These are phyloP conservation scores for Sarcophaga bullata DNA, from an alignment of 1,140 invertebrate genomes.

Conservation along the genomic window DNA sequence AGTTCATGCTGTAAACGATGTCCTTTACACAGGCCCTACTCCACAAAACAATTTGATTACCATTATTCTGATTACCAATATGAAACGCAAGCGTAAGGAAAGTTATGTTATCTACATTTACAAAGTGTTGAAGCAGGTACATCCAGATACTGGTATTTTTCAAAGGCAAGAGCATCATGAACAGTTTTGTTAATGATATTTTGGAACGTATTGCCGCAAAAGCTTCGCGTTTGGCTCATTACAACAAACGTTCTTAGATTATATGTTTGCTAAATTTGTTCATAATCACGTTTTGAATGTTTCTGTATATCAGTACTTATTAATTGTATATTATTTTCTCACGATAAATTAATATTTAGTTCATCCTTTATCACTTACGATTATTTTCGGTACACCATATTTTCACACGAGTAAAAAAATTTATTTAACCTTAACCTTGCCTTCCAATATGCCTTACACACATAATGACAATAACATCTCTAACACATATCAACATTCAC, in stretches of 20 bases:
- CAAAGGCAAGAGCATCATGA: constrained; percentile 74
- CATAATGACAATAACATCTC: too few species aligned
- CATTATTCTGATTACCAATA: too few species aligned
- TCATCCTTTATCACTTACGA: too few species aligned
- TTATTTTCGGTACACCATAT: too few species aligned
- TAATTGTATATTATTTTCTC: background rate
- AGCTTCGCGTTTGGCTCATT: constrained; percentile 75
- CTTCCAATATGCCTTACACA: too few species aligned
- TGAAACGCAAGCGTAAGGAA: constrained; percentile 72
- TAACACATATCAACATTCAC: too few species aligned
- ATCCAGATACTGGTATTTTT: constrained; percentile 76
- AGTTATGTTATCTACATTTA: constrained; percentile 78
- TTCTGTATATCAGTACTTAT: background rate
- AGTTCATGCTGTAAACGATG: too few species aligned
- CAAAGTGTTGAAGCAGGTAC: constrained; percentile 78
- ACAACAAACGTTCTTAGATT: constrained; percentile 70
- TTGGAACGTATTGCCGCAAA: constrained; percentile 78
- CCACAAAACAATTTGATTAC: too few species aligned
- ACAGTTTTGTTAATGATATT: constrained; percentile 75
- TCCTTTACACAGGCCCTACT: too few species aligned
- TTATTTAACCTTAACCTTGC: too few species aligned
- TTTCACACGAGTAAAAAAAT: too few species aligned
- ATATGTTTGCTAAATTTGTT: background rate
- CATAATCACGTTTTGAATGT: background rate
- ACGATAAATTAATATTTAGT: background rate